Percentiles rank a stretch among this genome's conserved stretches.
Conservation (phyloP, 64 coral and sea anemone species). For the Actinia equina region DNA sequence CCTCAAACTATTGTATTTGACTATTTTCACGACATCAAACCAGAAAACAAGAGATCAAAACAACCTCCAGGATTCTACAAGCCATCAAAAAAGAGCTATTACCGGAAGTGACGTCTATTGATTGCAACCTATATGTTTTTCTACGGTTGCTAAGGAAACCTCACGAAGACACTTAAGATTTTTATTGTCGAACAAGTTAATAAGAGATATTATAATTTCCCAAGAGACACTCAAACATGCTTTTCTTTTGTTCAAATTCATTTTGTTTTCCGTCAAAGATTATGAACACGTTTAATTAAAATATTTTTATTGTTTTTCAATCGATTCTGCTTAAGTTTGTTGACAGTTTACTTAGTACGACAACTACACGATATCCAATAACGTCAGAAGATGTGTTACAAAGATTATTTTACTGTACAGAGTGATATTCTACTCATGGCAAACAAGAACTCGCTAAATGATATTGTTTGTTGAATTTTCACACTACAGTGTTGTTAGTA, state of each 20-base stretch:
- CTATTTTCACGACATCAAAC: no score
- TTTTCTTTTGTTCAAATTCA: neutral
- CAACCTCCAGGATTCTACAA: no score
- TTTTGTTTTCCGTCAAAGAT: neutral
- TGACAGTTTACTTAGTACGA: neutral
- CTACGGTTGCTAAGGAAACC: neutral
- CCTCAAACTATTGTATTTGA: no score
- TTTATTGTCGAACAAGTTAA: conserved; percentile 13
- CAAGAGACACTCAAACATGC: neutral
- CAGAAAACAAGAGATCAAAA: no score
- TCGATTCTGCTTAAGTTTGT: neutral
- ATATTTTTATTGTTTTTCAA: conserved; percentile 6
- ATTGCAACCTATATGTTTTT: no score
- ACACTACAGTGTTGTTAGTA: neutral
- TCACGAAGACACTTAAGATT: neutral
- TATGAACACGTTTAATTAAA: conserved; percentile 5
- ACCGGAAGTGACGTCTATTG: no score
- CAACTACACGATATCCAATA: neutral
- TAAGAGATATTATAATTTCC: neutral
- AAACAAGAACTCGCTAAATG: neutral
- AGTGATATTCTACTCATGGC: neutral
- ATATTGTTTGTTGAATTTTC: neutral
- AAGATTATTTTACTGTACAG: neutral
- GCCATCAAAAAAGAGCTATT: no score
- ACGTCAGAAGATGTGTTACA: neutral